phyloP scores from a whole-genome alignment of 2,888 invertebrate species.

The Mamestra brassicae region DNA sequence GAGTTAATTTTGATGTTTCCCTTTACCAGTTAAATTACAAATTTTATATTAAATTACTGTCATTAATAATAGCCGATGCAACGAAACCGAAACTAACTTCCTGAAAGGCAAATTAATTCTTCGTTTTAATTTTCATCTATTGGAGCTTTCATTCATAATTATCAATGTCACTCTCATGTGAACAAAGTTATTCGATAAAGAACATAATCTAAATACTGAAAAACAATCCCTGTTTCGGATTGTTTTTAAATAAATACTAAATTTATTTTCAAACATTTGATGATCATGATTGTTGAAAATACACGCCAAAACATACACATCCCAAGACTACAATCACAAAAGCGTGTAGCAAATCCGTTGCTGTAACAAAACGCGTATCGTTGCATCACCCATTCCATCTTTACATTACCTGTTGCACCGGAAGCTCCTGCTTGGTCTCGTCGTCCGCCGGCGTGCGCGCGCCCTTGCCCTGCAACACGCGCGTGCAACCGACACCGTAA shows the following conservation, averaged over 20 bases:
- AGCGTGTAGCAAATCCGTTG: constrained; percentile 9
- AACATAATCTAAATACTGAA: neutral
- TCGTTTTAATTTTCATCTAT: neutral
- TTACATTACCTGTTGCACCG: constrained; percentile 76
- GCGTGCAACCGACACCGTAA: constrained; percentile 83
- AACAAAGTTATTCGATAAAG: neutral
- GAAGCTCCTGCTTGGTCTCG: constrained; percentile 76
- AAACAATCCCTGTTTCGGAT: neutral
- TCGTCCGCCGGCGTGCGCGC: constrained; percentile 84
- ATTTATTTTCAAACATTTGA: neutral
- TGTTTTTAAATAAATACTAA: too few species aligned
- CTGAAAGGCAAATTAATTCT: too few species aligned
- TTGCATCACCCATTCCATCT: constrained; percentile 51
- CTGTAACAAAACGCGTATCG: constrained; percentile 36
- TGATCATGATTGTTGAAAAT: neutral
- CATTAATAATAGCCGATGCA: constrained; percentile 33
- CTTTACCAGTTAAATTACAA: constrained; percentile 33
- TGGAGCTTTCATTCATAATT: too few species aligned
- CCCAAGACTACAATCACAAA: constrained; percentile 27
- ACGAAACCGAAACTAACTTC: constrained; percentile 7
- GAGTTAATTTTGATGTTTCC: constrained; percentile 25
- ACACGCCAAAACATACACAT: neutral
- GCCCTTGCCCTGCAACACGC: constrained; percentile 88
- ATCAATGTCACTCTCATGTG: neutral
- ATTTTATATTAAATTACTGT: neutral